Evolutionary conservation across 2,797 vertebrate species (phyloP), one percentile per base, ranked within the genome.

Genomic region (Centroberyx gerrardi): DNA sequence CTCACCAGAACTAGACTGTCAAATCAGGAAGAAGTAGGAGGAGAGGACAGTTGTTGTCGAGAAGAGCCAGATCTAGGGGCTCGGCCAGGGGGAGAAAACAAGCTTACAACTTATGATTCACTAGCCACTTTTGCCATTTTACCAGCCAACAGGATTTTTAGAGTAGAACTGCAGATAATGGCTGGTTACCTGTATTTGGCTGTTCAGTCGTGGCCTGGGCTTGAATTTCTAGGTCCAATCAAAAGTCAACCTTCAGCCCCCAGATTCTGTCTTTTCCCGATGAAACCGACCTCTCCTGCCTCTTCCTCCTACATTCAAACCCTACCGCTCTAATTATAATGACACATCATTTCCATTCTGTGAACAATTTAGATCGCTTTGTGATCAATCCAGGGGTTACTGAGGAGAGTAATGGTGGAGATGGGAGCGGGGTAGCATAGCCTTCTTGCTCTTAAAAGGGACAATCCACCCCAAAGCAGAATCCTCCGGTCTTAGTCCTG

Each of bases 371-470:
- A 55, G 36, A 46, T 29, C 2, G 53, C 27, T 51, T 28, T 10
- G 44, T 29, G 18, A 44, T 55, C 13, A 64, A 31, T 68, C 36
- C 10, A 29, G 52, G 33, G 27, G 59, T 56, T 49, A 65, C 17
- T 72, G 33, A 36, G 55, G 55, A 58, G 55, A 58, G 36, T 27
- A 53, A 65, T 68, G 68, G 67, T 46, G 60, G 31, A 13, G 27
- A 85, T 76, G 80, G 52, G 60, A 72, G 68, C 63, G 49, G 68
- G 60, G 62, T 65, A 84, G 86, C 69, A 42, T 15, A 55, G 51
- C 17, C 2, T 62, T 36, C 49, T 62, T 54, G n/a, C 36, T 6
- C n/a, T n/a, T 15, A 15, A 62, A 60, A 66, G 28, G 33, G 27
- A 46, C 31, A 71, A 66, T 52, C 58, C 66, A 70, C 72, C 42